A percentile compares a stretch with the other conserved stretches of the same genome.
These are phyloP conservation scores for Crossocerus cetratus DNA, from an alignment of 2,888 invertebrate genomes.

Conservation along the genomic window DNA sequence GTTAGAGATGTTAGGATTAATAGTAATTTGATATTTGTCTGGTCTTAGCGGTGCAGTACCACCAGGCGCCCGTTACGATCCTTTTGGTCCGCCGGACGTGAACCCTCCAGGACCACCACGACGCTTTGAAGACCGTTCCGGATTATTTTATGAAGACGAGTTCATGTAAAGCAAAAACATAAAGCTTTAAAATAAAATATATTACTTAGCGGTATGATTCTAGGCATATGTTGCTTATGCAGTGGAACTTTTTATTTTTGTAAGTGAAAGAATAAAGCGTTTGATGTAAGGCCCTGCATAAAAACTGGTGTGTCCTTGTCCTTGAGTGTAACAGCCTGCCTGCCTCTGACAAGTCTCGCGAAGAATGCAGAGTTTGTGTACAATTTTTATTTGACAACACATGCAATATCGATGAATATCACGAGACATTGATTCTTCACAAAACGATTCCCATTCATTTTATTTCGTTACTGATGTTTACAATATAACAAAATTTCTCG, in stretches of 20 bases:
- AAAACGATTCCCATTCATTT: constrained; percentile 66
- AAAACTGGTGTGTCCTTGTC: no score
- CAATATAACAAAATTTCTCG: constrained; percentile 63
- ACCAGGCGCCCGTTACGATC: constrained; percentile 91
- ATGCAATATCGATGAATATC: constrained; percentile 23
- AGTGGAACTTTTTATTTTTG: constrained; percentile 23
- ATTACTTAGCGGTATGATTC: neutral
- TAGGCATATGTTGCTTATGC: neutral
- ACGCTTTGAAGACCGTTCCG: constrained; percentile 10
- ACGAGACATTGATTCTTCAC: constrained; percentile 50
- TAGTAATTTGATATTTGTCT: neutral
- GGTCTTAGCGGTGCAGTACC: constrained; percentile 82
- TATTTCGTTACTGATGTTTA: constrained; percentile 65
- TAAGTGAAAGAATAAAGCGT: constrained; percentile 7
- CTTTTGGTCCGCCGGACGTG: constrained; percentile 84
- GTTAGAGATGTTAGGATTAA: neutral
- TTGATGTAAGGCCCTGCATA: constrained; percentile 9
- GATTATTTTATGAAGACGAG: constrained; percentile 81
- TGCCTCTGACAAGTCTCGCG: neutral
- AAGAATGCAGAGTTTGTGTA: constrained; percentile 8
- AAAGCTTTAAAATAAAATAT: constrained; percentile 9
- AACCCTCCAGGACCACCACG: constrained; percentile 74
- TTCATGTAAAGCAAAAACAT: constrained; percentile 79
- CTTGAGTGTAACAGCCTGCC: no score
- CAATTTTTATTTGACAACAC: constrained; percentile 27